phyloP scores from a whole-genome alignment of 1,140 invertebrate species.

The Helicoverpa zea region DNA sequence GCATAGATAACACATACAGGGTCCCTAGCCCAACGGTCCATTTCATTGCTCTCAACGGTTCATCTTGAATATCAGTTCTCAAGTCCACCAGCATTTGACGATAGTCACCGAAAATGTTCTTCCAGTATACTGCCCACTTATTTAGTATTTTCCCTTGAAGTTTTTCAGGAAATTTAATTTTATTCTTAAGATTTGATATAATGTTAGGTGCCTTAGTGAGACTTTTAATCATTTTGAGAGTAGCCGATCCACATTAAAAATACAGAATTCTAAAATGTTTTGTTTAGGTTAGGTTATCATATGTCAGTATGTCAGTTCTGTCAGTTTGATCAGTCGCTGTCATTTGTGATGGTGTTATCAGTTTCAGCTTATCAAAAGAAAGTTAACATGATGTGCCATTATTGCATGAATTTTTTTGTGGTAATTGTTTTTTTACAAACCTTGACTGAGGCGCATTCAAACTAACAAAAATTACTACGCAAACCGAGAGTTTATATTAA shows the following conservation, averaged over 20 bases:
- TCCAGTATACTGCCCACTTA: constrained; percentile 89
- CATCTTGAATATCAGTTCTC: constrained; percentile 86
- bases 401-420: too few relatives aligned
- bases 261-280: constrained; percentile 8
- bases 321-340: background rate
- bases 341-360: too few relatives aligned
- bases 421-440: too few relatives aligned
- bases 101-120: constrained; percentile 88
- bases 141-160: constrained; percentile 89
- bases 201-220: constrained; percentile 55
- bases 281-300: background rate
- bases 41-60: constrained; percentile 86
- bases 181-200: constrained; percentile 59
- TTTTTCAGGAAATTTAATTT: constrained; percentile 82
- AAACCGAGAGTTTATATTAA: too few relatives aligned
- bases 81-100: constrained; percentile 87
- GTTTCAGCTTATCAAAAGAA: background rate
- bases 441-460: too few relatives aligned
- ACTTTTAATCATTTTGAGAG: constrained; percentile 41
- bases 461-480: too few relatives aligned
- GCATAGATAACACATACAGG: constrained; percentile 79
- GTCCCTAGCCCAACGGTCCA: constrained; percentile 82
- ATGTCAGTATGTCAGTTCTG: background rate
- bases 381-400: background rate
- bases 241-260: background rate